A percentile compares a stretch with the other conserved stretches of the same genome.
These are phyloP conservation scores for Gymnorhina tibicen DNA, from an alignment of 2,113 vertebrate genomes.

Conservation along the genomic window DNA sequence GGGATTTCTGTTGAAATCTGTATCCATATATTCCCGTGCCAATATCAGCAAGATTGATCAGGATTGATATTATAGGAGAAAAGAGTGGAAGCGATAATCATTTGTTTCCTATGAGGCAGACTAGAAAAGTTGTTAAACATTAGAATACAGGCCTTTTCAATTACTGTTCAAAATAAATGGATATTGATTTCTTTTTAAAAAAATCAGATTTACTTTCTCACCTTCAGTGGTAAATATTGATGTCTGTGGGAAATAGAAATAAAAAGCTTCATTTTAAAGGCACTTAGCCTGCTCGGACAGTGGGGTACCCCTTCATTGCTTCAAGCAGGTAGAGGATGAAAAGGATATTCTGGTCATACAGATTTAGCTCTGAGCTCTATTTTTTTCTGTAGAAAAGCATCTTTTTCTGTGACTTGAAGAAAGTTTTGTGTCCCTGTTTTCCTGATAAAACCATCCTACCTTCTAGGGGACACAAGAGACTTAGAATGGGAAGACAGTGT, in stretches of 20 bases:
- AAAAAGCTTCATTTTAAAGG: slow-evolving; percentile 50
- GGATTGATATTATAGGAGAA: slow-evolving; percentile 48
- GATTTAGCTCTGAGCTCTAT: not conserved
- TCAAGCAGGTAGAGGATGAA: not conserved
- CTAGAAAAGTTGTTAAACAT: slow-evolving; percentile 64
- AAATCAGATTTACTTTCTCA: slow-evolving; percentile 64
- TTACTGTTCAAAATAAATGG: slow-evolving; percentile 59
- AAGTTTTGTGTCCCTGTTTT: not conserved
- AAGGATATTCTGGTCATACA: not conserved
- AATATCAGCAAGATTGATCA: slow-evolving; percentile 45
- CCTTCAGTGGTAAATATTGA: slow-evolving; percentile 66
- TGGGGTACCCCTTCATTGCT: slow-evolving; percentile 12
- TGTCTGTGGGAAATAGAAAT: slow-evolving; percentile 64
- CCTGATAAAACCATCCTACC: not conserved
- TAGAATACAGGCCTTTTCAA: slow-evolving; percentile 56
- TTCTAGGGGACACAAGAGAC: not conserved
- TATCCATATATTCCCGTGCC: slow-evolving; percentile 25
- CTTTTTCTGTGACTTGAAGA: not conserved
- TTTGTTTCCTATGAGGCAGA: slow-evolving; percentile 55
- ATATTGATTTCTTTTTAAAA: slow-evolving; percentile 53
- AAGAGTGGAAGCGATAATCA: not conserved
- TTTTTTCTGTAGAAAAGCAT: not conserved
- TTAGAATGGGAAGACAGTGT: not conserved
- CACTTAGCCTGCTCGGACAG: slow-evolving; percentile 33
- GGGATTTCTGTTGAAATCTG: slow-evolving; percentile 51